Conservation (phyloP, 2,888 invertebrate genomes). For the Rhabditoides inermis region DNA sequence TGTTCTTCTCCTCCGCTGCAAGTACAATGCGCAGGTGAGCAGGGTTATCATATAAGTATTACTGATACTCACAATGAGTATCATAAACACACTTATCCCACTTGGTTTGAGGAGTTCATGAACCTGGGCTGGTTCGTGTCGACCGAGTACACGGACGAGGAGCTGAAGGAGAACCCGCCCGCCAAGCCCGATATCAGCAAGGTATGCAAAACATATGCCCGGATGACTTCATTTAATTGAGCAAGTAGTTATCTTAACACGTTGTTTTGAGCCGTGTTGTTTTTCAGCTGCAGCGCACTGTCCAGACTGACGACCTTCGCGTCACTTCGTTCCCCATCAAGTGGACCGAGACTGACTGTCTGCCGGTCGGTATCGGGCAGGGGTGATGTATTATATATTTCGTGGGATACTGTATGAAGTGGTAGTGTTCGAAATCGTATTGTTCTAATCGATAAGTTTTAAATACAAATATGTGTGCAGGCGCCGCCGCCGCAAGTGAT, state of each 20-base stretch:
- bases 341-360: constrained; percentile 55
- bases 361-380: too few species aligned
- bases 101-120: constrained; percentile 70
- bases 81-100: too few species aligned
- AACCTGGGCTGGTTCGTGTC: constrained; percentile 97
- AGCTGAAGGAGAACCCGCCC: constrained; percentile 86
- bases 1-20: constrained; percentile 83
- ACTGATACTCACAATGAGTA: neutral
- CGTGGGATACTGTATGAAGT: too few species aligned
- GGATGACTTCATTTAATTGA: neutral
- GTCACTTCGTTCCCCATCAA: constrained; percentile 57
- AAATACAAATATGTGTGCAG: too few species aligned
- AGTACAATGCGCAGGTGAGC: constrained; percentile 45
- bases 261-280: neutral
- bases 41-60: neutral
- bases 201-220: constrained; percentile 57
- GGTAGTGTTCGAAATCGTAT: too few species aligned
- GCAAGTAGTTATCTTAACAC: neutral
- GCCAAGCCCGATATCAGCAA: constrained; percentile 84
- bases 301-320: constrained; percentile 54
- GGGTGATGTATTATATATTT: too few species aligned
- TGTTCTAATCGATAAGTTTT: too few species aligned
- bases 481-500: too few species aligned
- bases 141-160: constrained; percentile 87
- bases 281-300: constrained; percentile 27